Conservation (phyloP, 2,797 vertebrate species). For the Fistularia tabacaria region DNA sequence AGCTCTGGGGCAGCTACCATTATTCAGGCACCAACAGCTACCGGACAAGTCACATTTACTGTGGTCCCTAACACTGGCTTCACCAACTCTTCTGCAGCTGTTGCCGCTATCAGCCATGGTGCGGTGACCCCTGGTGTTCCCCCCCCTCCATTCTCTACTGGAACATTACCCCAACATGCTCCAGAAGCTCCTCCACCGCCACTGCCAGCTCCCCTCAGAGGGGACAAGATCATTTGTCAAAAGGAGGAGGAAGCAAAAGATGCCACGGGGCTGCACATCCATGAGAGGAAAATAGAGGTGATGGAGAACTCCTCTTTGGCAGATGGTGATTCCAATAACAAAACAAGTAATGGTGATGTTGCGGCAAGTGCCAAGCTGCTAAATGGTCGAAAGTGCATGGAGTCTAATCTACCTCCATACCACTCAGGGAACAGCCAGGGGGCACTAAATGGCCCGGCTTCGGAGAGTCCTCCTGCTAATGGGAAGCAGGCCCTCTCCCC, state of each 20-base stretch:
- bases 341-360: conserved; percentile 92
- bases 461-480: conserved; percentile 82
- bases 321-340: conserved; percentile 76
- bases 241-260: conserved; percentile 99
- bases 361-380: conserved; percentile 89
- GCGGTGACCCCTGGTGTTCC: conserved; percentile 80
- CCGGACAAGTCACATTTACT: conserved; percentile 96
- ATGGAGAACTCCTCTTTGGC: conserved; percentile 97
- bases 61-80: conserved; percentile 98
- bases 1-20: conserved; percentile 83
- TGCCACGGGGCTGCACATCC: conserved; percentile 94
- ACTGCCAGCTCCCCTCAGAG: conserved; percentile 85
- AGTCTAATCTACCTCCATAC: conserved; percentile 98
- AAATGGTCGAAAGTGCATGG: conserved; percentile 95
- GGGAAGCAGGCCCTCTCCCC: conserved; percentile 74
- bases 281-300: conserved; percentile 97
- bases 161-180: conserved; percentile 60
- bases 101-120: conserved; percentile 86
- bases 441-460: conserved; percentile 88
- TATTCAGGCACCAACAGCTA: conserved; percentile 86
- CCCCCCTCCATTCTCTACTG: conserved; percentile 82
- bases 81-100: conserved; percentile 81
- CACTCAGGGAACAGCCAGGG: conserved; percentile 99
- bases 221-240: conserved; percentile 99
- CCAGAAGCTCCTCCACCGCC: conserved; percentile 56